Evolutionary conservation across 1,140 invertebrate species (phyloP), one percentile per base, ranked within the genome.

Genomic region (Trissolcus basalis): DNA sequence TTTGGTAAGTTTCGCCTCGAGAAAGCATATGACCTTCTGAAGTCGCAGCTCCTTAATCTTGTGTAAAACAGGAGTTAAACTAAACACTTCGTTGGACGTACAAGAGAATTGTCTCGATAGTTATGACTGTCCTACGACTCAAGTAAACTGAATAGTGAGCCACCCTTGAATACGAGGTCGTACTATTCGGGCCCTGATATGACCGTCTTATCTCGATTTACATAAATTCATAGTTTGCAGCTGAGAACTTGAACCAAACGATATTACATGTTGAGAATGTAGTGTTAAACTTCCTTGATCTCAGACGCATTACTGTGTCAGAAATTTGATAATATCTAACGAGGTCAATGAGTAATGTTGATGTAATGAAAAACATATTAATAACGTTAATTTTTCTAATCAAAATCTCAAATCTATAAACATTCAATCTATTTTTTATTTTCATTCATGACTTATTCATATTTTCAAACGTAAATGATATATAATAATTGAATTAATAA

Each of bases 161-260:
- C 68, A 78, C 73, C 79, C 61, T 35, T 71, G 74, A 65, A 69
- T 73, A 78, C 69, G 63, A 55, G 70, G 58, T 27, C 14, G 54
- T 16, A 55, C 2, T 64, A 65, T 70, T 55, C 70, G 53, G 77
- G 78, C 79, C 77, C 75, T 58, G 48, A 73, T 78, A 67, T 78
- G 60, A 45, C 43, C 14, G 83, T 84, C 85, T 86, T 86, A 87
- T 87, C 85, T 79, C 76, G 83, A 87, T 87, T 84, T 86, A 74
- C 85, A 87, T 87, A 84, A 85, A 87, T 86, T 86, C 80, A 84
- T 86, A 86, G 81, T 84, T 84, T 78, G 78, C 51, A 72, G 80
- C 76, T 85, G 81, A 82, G 65, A 63, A 71, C 79, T 73, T 68
- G 47, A 44, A 58, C 51, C 55, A 48, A 77, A 60, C 59, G 59